Evolutionary conservation across 2,113 vertebrate species (phyloP).

Genomic region (Sinocyclocheilus grahami): DNA sequence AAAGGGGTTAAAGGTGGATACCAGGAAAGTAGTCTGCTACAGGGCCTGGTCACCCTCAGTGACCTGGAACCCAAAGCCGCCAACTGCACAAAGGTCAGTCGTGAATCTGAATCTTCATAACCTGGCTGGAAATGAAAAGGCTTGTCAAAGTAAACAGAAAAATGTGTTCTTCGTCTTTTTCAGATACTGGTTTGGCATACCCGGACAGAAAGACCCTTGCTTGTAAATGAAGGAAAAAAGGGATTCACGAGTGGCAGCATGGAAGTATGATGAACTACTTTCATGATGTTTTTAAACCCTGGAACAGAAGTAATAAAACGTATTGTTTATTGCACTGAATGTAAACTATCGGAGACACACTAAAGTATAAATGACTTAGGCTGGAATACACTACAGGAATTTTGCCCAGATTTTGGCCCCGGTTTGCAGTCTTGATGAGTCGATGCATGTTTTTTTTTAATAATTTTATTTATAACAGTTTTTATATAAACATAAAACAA

Average conservation of each 20-base stretch:
- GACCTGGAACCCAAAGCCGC: slow-evolving; percentile 87
- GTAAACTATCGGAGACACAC: too few species aligned
- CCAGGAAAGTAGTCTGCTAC: slow-evolving; percentile 85
- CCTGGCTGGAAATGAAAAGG: neutral
- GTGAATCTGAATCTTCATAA: neutral
- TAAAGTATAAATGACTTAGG: too few species aligned
- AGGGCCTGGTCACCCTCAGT: slow-evolving; percentile 81
- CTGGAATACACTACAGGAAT: too few species aligned
- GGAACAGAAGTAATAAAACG: too few species aligned
- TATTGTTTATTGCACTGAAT: too few species aligned
- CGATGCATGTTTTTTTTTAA: too few species aligned
- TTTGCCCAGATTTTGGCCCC: too few species aligned
- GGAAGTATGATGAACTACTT: slow-evolving; percentile 75
- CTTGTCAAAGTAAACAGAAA: neutral
- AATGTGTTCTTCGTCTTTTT: slow-evolving; percentile 16
- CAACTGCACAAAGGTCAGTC: slow-evolving; percentile 86
- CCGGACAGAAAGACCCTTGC: slow-evolving; percentile 82
- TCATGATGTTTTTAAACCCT: too few species aligned
- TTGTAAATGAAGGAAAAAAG: slow-evolving; percentile 87
- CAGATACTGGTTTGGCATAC: slow-evolving; percentile 91
- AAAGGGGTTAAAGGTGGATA: slow-evolving; percentile 85
- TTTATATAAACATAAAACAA: too few species aligned
- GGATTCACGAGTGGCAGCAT: slow-evolving; percentile 85
- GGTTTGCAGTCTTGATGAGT: too few species aligned
- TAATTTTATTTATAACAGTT: too few species aligned